phyloP scores from a whole-genome alignment of 2,797 vertebrate genomes.

The Eospalax fontanierii region DNA sequence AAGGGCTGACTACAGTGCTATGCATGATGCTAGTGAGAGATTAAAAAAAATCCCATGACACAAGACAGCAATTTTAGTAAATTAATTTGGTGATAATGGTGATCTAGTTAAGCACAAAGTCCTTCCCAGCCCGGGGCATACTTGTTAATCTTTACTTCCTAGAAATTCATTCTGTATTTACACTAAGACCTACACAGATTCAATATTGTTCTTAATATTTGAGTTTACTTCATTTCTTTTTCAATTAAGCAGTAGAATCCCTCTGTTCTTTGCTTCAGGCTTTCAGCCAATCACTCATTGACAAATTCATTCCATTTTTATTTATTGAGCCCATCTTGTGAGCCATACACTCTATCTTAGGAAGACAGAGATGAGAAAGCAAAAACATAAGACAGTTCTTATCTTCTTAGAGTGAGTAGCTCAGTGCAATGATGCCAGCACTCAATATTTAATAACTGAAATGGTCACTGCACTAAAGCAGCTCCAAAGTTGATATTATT shows the following conservation, averaged over 20 bases:
- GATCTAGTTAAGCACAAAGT: not conserved
- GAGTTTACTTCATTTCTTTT: slow-evolving; percentile 39
- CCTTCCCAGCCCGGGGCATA: not conserved
- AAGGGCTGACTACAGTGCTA: not conserved
- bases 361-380: not conserved
- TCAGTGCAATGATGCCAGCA: not conserved
- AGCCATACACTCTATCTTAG: not conserved
- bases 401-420: not conserved
- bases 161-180: slow-evolving; percentile 12
- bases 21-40: not conserved
- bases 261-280: not conserved
- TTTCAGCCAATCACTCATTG: slow-evolving; percentile 26
- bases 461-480: fast-evolving
- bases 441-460: not conserved
- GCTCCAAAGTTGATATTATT: not conserved
- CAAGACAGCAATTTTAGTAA: not conserved
- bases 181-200: not conserved
- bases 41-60: not conserved
- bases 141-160: not conserved
- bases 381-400: not conserved
- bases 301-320: not conserved
- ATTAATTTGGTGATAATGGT: not conserved
- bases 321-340: not conserved
- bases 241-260: not conserved
- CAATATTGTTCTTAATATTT: slow-evolving; percentile 9